These are phyloP conservation scores for Orchestia grillus DNA, from an alignment of 1,140 invertebrate species.

Conservation along the genomic window DNA sequence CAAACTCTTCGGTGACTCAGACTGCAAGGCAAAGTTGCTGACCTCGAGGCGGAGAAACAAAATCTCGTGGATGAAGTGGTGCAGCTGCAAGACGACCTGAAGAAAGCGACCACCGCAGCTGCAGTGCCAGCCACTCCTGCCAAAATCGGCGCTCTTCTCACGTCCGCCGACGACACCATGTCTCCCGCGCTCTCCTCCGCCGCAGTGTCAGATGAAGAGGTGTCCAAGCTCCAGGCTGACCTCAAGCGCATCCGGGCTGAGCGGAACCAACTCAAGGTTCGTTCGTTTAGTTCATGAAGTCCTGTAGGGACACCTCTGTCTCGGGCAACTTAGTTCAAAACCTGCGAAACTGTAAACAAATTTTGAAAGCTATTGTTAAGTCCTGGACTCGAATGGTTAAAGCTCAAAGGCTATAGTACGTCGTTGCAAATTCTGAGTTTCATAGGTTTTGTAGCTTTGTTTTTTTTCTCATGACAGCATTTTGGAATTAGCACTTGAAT, in stretches of 20 bases:
- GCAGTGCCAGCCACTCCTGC: constrained; percentile 26
- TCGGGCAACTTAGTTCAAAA: too few species aligned
- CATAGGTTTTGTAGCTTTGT: too few species aligned
- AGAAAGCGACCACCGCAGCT: constrained; percentile 56
- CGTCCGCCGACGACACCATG: constrained; percentile 4
- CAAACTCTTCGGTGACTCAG: neutral
- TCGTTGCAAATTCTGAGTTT: too few species aligned
- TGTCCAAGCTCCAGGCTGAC: constrained; percentile 1
- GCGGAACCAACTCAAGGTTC: constrained; percentile 25
- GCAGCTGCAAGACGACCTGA: constrained; percentile 70
- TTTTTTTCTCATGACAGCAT: too few species aligned
- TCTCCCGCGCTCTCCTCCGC: neutral
- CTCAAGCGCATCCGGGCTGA: constrained; percentile 24
- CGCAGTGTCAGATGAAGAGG: neutral
- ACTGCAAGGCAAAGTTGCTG: constrained; percentile 39
- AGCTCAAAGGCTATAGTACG: too few species aligned
- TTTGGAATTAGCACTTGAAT: too few species aligned
- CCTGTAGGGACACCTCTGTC: too few species aligned
- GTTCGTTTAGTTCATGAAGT: too few species aligned
- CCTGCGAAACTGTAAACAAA: too few species aligned
- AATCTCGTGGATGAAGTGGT: constrained; percentile 71
- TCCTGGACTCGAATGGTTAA: too few species aligned
- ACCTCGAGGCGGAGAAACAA: constrained; percentile 64
- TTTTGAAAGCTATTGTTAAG: too few species aligned
- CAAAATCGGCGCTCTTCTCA: constrained; percentile 40